Evolutionary conservation across 2,888 invertebrate species (phyloP), one percentile per base, ranked within the genome.

Genomic region (Meiosimyza decipiens): DNA sequence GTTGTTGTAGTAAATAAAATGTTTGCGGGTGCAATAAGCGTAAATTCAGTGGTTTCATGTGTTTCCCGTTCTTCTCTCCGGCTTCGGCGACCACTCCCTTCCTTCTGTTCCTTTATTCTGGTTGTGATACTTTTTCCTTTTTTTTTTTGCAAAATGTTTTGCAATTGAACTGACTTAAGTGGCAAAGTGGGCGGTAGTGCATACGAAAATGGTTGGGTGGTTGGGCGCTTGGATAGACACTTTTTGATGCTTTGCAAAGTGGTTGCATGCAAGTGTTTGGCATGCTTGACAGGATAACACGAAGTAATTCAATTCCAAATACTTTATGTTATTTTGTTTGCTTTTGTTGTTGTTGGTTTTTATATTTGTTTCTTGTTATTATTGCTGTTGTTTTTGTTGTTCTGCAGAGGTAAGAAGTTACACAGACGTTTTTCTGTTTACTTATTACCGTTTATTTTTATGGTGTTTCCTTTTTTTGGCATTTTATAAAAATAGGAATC

Each of bases 21-120:
- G 82, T 82, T 82, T 83, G 81, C 80, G 82, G 82, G 81, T 82
- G 82, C 83, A 84, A 84, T 84, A 84, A 84, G 82, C 84, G 83
- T 84, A 83, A 84, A 84, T 81, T 83, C 83, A 82, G 83, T 83
- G 83, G 83, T 83, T 83, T 83, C 83, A 83, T 83, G 83, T 83
- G 81, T 82, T 80, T 81, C 47, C 55, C 13, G 65, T 15, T 12
- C 40, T 40, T 55, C 67, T 28, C 22, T 11, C 22, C 13, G 11
- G 54, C 7, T n/a, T 28, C 28, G 18, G 11, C 28, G 28, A n/a
- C 33, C 15, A n/a, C 52, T 54, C 11, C 33, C 62, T 40, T 60
- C 15, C 33, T 62, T 62, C 40, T 12, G 13, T 62, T 15, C 47
- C 12, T 15, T 40, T 47, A 47, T 47, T 59, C 57, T 22, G 57